Evolutionary conservation across 2,113 vertebrate genomes (phyloP), one percentile per base, ranked within the genome.

Genomic region (Arothron firmamentum): DNA sequence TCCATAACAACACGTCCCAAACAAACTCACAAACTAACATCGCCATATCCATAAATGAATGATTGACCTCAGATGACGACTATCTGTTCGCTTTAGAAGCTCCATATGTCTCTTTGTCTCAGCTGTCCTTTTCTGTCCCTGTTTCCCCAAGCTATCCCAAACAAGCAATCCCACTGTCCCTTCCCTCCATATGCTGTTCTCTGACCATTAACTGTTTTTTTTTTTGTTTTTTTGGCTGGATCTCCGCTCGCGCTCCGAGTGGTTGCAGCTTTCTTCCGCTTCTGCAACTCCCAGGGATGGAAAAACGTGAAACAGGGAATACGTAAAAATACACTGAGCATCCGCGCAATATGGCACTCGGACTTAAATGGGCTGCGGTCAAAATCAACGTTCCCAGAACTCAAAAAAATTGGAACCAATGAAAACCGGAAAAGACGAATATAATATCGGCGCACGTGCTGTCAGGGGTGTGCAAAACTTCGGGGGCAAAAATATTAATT

Each of bases 61-160:
- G 55, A 41, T 43, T 56, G 19, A 47, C 47, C 56, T 18, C 18
- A 49, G 45, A 28, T 28, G 25, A 21, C 25, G 3, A 18, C 48
- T 48, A 53, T 67, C 31, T 54, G 28, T 16, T n/a, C 19, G 49
- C 23, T 17, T 17, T 18, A n/a, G 52, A 53, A 52, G 46, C 59
- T 72, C 71, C 79, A 57, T 79, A 50, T 79, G 77, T 20, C 54
- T 65, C 70, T 81, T 82, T 81, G 77, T 87, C 77, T 79, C 81
- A 87, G 81, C 77, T 77, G 81, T 72, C 66, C 52, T 60, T 58
- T 49, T 14, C 77, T 72, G 52, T 65, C 50, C 55, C 23, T 9
- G 5, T 60, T 56, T 67, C 75, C 43, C 56, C 42, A 8, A 3
- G 72, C 56, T 65, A 77, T 62, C 47, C 53, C 43, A 59, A 61